A percentile compares a stretch with the other conserved stretches of the same genome.
Evolutionary conservation across 2,888 invertebrate species (phyloP).

Genomic region (Chaetogeoica ovagalla): DNA sequence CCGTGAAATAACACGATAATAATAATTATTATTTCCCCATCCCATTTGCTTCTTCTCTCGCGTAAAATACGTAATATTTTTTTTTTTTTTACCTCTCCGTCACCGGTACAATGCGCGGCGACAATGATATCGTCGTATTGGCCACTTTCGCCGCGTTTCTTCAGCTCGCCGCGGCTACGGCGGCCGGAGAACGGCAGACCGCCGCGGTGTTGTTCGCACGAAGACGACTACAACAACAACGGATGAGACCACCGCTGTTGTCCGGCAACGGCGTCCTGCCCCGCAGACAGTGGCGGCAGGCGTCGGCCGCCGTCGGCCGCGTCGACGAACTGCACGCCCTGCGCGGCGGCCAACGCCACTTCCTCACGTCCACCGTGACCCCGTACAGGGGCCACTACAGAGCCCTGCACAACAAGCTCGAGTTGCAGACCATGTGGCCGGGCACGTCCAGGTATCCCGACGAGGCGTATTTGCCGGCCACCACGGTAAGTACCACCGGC

Average conservation of each 20-base stretch:
- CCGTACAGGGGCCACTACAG: conserved; percentile 34
- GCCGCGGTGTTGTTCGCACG: not conserved
- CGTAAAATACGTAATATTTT: not conserved
- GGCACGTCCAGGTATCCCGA: conserved; percentile 27
- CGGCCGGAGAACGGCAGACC: not conserved
- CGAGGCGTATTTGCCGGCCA: not conserved
- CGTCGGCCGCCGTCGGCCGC: not conserved
- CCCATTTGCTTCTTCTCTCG: too few relatives aligned
- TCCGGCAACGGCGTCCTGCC: not conserved
- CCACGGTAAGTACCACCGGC: conserved; percentile 41
- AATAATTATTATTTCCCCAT: too few relatives aligned
- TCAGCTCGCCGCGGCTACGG: not conserved
- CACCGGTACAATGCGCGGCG: not conserved
- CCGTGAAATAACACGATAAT: too few relatives aligned
- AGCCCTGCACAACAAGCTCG: conserved; percentile 17
- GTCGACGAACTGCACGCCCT: not conserved
- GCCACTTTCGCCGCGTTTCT: not conserved
- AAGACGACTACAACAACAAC: not conserved
- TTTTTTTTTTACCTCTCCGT: not conserved
- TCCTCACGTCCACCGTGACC: conserved; percentile 11
- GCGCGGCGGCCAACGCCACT: not conserved
- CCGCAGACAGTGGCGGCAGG: conserved; percentile 17
- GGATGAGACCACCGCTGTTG: not conserved
- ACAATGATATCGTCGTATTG: not conserved
- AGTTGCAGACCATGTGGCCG: conserved; percentile 28